Evolutionary conservation across 2,888 invertebrate genomes (phyloP).

Genomic region (Ptychoptera albimana): DNA sequence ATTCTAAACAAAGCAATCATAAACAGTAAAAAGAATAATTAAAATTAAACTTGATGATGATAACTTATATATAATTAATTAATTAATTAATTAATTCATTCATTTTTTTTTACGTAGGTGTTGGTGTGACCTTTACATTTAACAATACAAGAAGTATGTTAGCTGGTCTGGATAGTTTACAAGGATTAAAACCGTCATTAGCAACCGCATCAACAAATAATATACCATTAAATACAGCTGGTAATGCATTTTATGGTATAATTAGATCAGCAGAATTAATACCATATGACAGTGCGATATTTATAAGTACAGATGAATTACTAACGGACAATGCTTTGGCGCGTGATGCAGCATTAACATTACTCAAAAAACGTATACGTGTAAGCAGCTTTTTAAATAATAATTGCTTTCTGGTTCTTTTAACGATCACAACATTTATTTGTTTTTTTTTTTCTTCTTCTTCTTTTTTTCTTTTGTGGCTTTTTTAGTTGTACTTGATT

Average conservation of each 20-base stretch:
- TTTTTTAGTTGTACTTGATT: conserved; percentile 30
- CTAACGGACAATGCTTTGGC: conserved; percentile 36
- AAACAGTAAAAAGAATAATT: background rate
- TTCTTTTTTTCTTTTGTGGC: conserved; percentile 4
- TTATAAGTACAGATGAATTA: conserved; percentile 40
- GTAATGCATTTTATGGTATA: conserved; percentile 41
- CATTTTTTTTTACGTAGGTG: conserved; percentile 15
- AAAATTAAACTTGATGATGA: background rate
- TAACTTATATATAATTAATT: too few species aligned
- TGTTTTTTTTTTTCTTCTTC: background rate
- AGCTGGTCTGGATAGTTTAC: conserved; percentile 27
- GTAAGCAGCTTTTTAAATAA: conserved; percentile 16
- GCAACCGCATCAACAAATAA: conserved; percentile 5
- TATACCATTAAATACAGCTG: conserved; percentile 18
- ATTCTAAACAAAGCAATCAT: background rate
- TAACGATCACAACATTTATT: too few species aligned
- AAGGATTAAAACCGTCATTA: conserved; percentile 16
- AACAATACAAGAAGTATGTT: conserved; percentile 28
- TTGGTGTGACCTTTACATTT: conserved; percentile 26
- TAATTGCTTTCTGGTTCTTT: too few species aligned
- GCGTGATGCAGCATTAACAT: conserved; percentile 29
- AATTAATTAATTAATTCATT: background rate
- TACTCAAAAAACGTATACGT: conserved; percentile 31
- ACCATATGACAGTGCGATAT: conserved; percentile 44
- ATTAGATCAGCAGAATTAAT: conserved; percentile 41